Evolutionary conservation across 35 echinoderm and acorn worm genomes (phyloP).

Genomic region (Heliocidaris tuberculata): DNA sequence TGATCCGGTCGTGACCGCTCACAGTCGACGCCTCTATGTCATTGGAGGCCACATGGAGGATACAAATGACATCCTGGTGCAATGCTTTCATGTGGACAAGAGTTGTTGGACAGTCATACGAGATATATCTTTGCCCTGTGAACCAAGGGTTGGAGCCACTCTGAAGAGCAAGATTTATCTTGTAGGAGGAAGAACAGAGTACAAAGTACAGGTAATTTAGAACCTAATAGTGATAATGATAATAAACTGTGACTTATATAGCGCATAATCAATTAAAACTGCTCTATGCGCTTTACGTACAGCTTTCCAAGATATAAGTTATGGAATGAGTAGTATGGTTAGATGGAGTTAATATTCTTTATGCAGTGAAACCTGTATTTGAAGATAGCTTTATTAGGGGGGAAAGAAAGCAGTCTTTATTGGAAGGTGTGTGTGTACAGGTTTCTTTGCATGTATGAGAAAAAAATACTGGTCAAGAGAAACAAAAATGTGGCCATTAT

Average conservation of each 20-base stretch:
- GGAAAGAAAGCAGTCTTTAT: neutral
- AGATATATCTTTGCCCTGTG: slow-evolving; percentile 64
- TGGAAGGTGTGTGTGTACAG: neutral
- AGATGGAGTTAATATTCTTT: too few relatives aligned
- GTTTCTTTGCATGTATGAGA: too few relatives aligned
- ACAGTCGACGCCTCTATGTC: slow-evolving; percentile 86
- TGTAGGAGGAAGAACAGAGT: slow-evolving; percentile 90
- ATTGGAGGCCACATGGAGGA: slow-evolving; percentile 78
- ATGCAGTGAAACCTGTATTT: neutral
- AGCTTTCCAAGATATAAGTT: too few relatives aligned
- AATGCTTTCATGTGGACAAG: slow-evolving; percentile 94
- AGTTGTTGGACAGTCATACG: slow-evolving; percentile 87
- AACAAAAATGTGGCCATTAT: too few relatives aligned
- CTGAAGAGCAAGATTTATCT: slow-evolving; percentile 96
- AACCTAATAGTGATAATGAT: too few relatives aligned
- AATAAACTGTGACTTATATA: too few relatives aligned
- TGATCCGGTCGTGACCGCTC: slow-evolving; percentile 85
- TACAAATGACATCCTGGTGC: slow-evolving; percentile 71
- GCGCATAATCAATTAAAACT: too few relatives aligned
- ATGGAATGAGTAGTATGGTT: neutral
- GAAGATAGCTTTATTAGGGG: neutral
- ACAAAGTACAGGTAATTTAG: slow-evolving; percentile 81
- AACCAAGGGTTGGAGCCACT: slow-evolving; percentile 84
- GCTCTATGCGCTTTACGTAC: too few relatives aligned
- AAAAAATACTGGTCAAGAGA: too few relatives aligned